Base-by-base conservation (phyloP, 2,888 invertebrate species). In the Sminthurinus aureus region DNA sequence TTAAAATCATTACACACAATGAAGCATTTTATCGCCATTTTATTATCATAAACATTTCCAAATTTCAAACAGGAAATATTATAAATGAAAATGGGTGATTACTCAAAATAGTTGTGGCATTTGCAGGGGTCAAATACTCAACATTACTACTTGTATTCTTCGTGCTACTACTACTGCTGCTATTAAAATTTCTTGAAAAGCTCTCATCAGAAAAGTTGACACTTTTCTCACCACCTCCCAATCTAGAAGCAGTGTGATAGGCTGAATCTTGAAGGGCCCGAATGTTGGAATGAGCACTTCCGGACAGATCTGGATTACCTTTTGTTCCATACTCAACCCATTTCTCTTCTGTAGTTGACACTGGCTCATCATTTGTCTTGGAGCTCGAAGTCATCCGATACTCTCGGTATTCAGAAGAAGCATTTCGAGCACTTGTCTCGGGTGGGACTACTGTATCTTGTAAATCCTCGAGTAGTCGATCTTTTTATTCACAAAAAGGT, bases 311-410 rank as follows among this genome's bases (percentile, higher is more conserved):
- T 79, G 38, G 67, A 66, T 52, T 85, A 76, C 38, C 38, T 22
- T 80, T 74, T 20, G 86, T 87, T 26, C 88, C 88, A 79, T 87
- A 85, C 71, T 88, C 88, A 0, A 86, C 86, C 88, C 88, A 88
- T 79, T 87, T 87, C 81, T 88, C 88, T 66, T 88, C 86, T 9
- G 83, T 83, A 12, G 79, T 85, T 18, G 85, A 83, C 18, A 86
- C 84, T n/a, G 88, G 86, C 71, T 87, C 87, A 67, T 88, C 87
- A 74, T 88, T 87, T 1, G 83, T 82, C 13, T 76, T 80, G 13
- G 83, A 83, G 26, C 86, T 82, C 3, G 86, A 85, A 9, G 86
- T 85, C 85, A 87, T 84, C 22, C 87, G 83, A 80, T 86, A 88
- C 76, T 88, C 88, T 15, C 88, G 79, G 75, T 87, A 88, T 81